Base-by-base conservation (phyloP, 1,140 invertebrate genomes). In the Lucilia sericata region DNA sequence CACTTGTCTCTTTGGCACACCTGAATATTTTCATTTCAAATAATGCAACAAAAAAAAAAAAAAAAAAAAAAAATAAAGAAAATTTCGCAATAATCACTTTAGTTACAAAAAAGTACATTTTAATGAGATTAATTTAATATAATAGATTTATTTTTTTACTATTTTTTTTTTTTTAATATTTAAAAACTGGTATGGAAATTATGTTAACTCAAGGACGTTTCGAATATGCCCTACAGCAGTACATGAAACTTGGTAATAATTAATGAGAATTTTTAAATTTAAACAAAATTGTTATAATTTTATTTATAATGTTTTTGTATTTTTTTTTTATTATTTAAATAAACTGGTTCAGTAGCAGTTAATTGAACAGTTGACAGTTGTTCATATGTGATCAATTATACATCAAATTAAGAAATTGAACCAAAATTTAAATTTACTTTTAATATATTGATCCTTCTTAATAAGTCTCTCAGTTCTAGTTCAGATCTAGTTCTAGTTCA, bases 1-100 rank as follows among this genome's bases (percentile, higher is more conserved):
- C 76, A 80, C 76, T 80, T 80, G 76, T 49, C 76, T 9, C n/a
- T 51, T 19, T 21, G 76, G 47, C 76, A 80, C 76, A 80, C 76
- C 76, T 80, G 76, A 51, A 80, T 80, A 21, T 51, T 70, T 70
- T 19, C 65, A 8, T 60, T 60, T 14, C 55, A 17, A 14, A 13
- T 5, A 13, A 17, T 36, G 8, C 3, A 3, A 36, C 3, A 36
- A 3, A 36, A 36, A 36, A 36, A 42, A 8, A 42, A 7, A 42
- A 42, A 0, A 7, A 2, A 42, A 42, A 42, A 55, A 55, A 25
- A 70, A 8, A 21, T 10, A 70, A 70, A 21, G 65, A 70, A 70
- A 70, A 70, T 70, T 70, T 70, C 19, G 65, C 21, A 70, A 55
- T 55, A 55, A 55, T 55, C 51, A 12, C 51, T 55, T 55, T 17